Conservation (phyloP, 2,797 vertebrate genomes). For the Lagocephalus sceleratus region DNA sequence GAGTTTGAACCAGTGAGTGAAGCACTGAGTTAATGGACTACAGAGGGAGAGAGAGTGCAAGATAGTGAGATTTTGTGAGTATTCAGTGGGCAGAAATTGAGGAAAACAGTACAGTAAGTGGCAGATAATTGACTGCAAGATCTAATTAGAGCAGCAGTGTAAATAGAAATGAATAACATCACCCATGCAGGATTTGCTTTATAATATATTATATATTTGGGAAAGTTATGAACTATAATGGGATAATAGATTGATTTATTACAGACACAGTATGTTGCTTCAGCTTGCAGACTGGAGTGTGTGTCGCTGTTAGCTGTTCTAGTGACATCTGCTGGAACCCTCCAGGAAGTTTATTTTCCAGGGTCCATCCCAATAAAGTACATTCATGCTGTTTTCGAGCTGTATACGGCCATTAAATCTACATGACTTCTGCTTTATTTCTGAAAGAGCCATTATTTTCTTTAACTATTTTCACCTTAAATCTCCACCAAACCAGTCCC, state of each 20-base stretch:
- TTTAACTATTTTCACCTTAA: background rate
- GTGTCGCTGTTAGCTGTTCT: constrained; percentile 34
- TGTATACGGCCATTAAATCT: too few relatives aligned
- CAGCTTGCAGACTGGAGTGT: background rate
- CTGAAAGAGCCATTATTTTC: too few relatives aligned
- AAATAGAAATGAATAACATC: background rate
- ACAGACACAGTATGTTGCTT: too few relatives aligned
- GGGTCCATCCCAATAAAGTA: background rate
- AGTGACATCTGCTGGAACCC: constrained; percentile 61
- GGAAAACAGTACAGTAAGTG: constrained; percentile 11
- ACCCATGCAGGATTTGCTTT: background rate
- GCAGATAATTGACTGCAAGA: background rate
- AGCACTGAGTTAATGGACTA: constrained; percentile 56
- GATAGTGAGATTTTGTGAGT: constrained; percentile 23
- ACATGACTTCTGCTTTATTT: too few relatives aligned
- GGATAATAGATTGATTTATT: too few relatives aligned
- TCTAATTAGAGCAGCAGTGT: background rate
- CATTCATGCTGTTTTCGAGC: background rate
- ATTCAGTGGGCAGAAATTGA: constrained; percentile 8
- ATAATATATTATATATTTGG: too few relatives aligned
- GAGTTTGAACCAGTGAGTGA: constrained; percentile 46
- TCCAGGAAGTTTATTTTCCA: constrained; percentile 10
- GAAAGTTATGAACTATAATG: too few relatives aligned
- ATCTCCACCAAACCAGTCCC: too few relatives aligned
- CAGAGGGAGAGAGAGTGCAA: constrained; percentile 28